Base-by-base conservation (phyloP, 2,888 invertebrate species). In the Busseola fusca region DNA sequence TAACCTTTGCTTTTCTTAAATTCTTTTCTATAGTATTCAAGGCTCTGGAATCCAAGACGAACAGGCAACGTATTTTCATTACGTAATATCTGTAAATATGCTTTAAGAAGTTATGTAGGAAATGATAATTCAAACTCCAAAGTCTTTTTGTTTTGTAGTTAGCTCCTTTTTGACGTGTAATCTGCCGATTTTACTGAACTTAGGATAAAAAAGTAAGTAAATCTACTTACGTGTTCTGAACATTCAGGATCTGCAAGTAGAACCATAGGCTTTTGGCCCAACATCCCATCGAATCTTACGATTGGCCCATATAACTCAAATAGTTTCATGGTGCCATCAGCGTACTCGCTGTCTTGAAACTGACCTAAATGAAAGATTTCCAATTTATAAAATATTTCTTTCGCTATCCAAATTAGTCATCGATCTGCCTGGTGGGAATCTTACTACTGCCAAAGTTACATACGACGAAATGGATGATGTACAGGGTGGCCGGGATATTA, bases 31-130 rank as follows among this genome's bases (percentile, higher is more conserved):
- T 90, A 93, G 79, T 93, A 88, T 50, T 88, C 87, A 12, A 93
- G 80, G 3, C 90, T 87, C 42, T 81, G 69, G 54, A 93, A 91
- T 18, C 93, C 93, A 3, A 89, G 88, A 9, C 93, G 86, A 3
- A 86, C 65, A 4, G 93, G 93, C 73, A 88, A 68, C 77, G 80
- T 82, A 74, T 92, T 91, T 82, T 93, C 93, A 59, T 88, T 87
- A 25, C 92, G 87, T n/a, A 92, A 83, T 40, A 93, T 74, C 93
- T 93, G 70, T 27, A 64, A 56, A 56, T 12, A 3, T 42, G 9
- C 25, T 37, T 25, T 52, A 3, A 18, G 12, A n/a, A 34, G 21
- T 48, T 16, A 63, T 63, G 21, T 5, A 30, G 16, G 10, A 30
- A 21, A 45, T 21, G 21, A 30, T 21, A 21, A 9, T 62, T 45